Base-by-base conservation (phyloP, 1,140 invertebrate species). In the Drosophila repletoides region DNA sequence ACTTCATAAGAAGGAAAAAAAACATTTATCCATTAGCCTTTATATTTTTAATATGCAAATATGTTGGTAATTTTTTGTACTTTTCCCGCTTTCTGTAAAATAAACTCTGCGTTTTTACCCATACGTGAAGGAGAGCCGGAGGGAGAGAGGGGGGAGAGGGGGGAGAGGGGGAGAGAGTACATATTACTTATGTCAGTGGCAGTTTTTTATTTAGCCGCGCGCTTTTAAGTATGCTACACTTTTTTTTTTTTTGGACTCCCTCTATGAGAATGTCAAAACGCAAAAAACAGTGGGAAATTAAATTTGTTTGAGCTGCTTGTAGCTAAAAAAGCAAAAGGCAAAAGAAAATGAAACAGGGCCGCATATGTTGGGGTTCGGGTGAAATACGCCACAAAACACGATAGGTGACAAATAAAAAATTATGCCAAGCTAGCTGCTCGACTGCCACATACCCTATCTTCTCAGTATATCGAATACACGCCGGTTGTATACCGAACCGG, bases 151-250 rank as follows among this genome's bases (percentile, higher is more conserved):
- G n/a, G n/a, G n/a, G n/a, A n/a, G n/a, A n/a, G n/a, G n/a, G n/a
- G n/a, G n/a, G n/a, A n/a, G n/a, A n/a, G n/a, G n/a, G n/a, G n/a
- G 10, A 29, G 17, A 28, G 17, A 17, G 19, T 17, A 36, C 36
- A 28, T 19, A 45, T 28, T 31, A 43, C 59, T 59, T 49, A 52
- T 52, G 26, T 31, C 6, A 31, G n/a, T 41, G 43, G 9, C 19
- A 21, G 66, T 40, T 58, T 55, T 33, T 48, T 56, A 56, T 69
- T 65, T 48, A 48, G 33, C 26, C 41, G 40, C 22, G 6, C 49
- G 33, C 43, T 56, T 56, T 40, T 56, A 69, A 65, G 49, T 65
- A 55, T 48, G 21, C 41, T 52, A 58, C 12, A 43, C 19, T 48
- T 41, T 63, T 63, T 63, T 36, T 33, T 17, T 5, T 14, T 5